Evolutionary conservation across 2,888 invertebrate genomes (phyloP), one percentile per base, ranked within the genome.

Genomic region (Hoplodrina ambigua): DNA sequence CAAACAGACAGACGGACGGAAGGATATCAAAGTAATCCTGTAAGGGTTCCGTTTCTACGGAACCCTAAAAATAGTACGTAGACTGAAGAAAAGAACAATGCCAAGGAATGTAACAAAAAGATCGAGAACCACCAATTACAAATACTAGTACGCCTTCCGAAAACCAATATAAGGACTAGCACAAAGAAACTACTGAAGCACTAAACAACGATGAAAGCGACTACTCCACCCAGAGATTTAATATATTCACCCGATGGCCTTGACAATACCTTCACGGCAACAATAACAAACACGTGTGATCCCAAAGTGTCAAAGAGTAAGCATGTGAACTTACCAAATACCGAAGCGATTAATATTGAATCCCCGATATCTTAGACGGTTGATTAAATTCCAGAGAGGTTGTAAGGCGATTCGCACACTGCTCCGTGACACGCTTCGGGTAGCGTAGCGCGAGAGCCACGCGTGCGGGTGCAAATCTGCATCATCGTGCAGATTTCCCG

Each of bases 351-450:
- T 85, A 87, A 82, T 86, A 90, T 88, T 72, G 83, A 85, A 89
- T 86, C 89, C 91, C 88, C 92, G 89, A 92, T 93, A 93, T 92
- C 92, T 93, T 89, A 89, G 92, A 80, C 85, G 88, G 88, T 93
- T 94, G 93, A 94, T 94, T 94, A 94, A 94, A 94, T 94, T 94
- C 93, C 92, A 82, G 74, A 67, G 83, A 81, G 88, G 37, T 37
- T 37, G 37, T 37, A 37, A 25, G 25, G 25, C 25, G 25, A 25
- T 25, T 25, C 25, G 25, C 25, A 25, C 25, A 25, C 25, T 25
- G 25, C 25, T n/a, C 25, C 25, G 25, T 2, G 25, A 1, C 25
- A 25, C 25, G 25, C 25, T 25, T 2, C 25, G 25, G 25, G 25
- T 2, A 2, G 25, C 25, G 25, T 25, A 2, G 25, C 25, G 25